Evolutionary conservation across 1,140 invertebrate species (phyloP), one percentile per base, ranked within the genome.

Genomic region (Subanguina moxae): DNA sequence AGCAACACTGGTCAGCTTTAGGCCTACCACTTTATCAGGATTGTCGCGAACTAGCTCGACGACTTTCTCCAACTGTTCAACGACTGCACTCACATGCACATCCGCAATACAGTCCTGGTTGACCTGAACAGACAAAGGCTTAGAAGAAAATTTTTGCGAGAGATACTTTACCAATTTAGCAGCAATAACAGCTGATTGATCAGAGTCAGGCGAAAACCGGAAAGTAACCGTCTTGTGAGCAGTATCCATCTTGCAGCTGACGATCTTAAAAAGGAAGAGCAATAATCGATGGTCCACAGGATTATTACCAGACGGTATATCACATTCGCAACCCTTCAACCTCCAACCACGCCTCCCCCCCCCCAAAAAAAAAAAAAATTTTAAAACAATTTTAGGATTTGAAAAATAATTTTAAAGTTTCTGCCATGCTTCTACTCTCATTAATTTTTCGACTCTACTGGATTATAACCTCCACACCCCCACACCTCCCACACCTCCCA

Each of bases 221-320:
- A 78, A 78, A 1, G 77, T 78, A 13, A 78, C 77, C 0, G 77
- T 78, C 64, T 78, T 78, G 62, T 80, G 77, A 13, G 77, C 78
- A 27, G 77, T 78, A 46, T 78, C 77, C 67, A 78, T 68, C 42
- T 73, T 78, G 64, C 77, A 78, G 25, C 78, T 80, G 17, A 78
- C 78, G 5, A 78, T 52, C 66, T 80, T 46, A 65, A 78, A 58
- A 15, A 13, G 11, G 9, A 57, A 46, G 23, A 21, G 1, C n/a
- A n/a, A 13, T 45, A 45, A 45, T n/a, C n/a, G n/a, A n/a, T n/a
- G n/a, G n/a, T n/a, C n/a, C n/a, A n/a, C n/a, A n/a, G n/a, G n/a
- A n/a, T n/a, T n/a, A n/a, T n/a, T n/a, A n/a, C n/a, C n/a, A n/a
- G n/a, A n/a, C n/a, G n/a, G n/a, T n/a, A n/a, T n/a, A n/a, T n/a